Conservation (phyloP, 2,888 invertebrate genomes). For the Cheilosia soror region DNA sequence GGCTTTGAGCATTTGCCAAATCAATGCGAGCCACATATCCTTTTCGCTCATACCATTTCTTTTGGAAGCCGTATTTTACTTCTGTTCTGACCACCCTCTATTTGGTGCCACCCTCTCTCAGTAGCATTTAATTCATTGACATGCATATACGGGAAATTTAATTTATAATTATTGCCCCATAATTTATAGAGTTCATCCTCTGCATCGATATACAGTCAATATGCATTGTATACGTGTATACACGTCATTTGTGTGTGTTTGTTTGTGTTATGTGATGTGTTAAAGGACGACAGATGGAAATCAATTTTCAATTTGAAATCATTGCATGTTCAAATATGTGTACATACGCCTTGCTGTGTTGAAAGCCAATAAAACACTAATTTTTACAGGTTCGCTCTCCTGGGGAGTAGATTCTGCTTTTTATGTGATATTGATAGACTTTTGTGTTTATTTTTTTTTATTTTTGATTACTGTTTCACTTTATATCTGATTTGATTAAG, state of each 20-base stretch:
- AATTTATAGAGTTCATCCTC: conserved; percentile 64
- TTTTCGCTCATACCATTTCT: conserved; percentile 27
- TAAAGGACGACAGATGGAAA: conserved; percentile 61
- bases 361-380: conserved; percentile 39
- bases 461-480: conserved; percentile 27
- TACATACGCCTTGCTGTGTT: conserved; percentile 9
- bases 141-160: conserved; percentile 58
- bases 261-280: conserved; percentile 13
- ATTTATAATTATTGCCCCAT: conserved; percentile 72
- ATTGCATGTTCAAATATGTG: conserved; percentile 25
- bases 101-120: conserved; percentile 12
- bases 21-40: conserved; percentile 40
- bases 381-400: conserved; percentile 16
- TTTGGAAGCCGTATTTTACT: conserved; percentile 11
- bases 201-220: conserved; percentile 20
- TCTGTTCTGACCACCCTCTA: conserved; percentile 12
- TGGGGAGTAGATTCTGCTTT: conserved; percentile 6
- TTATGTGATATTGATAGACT: neutral
- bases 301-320: conserved; percentile 56
- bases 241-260: neutral
- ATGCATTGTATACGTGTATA: neutral
- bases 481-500: conserved; percentile 7
- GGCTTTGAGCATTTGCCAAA: conserved; percentile 52
- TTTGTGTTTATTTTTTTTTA: neutral
- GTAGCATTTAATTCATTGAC: conserved; percentile 47